A percentile compares a stretch with the other conserved stretches of the same genome.
Evolutionary conservation across 2,888 invertebrate genomes (phyloP).

Genomic region (Caenorhabditis panamensis): DNA sequence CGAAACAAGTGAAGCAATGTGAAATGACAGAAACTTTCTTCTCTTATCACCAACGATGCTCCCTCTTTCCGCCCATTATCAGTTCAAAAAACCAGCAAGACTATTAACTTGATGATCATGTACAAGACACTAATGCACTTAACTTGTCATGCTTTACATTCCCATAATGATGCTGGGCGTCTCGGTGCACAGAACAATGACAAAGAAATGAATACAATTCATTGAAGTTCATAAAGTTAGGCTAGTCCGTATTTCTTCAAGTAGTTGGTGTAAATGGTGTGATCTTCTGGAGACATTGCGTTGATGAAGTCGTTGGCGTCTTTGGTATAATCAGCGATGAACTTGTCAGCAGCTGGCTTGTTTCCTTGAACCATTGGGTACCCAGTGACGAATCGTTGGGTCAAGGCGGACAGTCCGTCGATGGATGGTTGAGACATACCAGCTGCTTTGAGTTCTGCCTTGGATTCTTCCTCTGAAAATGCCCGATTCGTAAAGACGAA

Average conservation of each 20-base stretch:
- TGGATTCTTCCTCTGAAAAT: background rate
- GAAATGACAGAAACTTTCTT: too few relatives aligned
- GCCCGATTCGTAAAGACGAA: background rate
- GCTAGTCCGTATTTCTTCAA: conserved; percentile 34
- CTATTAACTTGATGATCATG: too few relatives aligned
- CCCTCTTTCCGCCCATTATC: too few relatives aligned
- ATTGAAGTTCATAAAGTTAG: background rate
- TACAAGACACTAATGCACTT: too few relatives aligned
- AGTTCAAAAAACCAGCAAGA: too few relatives aligned
- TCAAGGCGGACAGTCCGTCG: background rate
- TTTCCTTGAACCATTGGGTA: background rate
- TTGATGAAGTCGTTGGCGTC: conserved; percentile 31
- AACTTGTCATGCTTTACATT: too few relatives aligned
- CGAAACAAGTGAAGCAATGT: too few relatives aligned
- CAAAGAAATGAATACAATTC: too few relatives aligned
- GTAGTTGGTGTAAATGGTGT: conserved; percentile 6
- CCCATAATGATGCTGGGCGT: too few relatives aligned
- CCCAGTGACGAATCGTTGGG: background rate
- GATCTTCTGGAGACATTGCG: conserved; percentile 22
- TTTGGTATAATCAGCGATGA: conserved; percentile 8
- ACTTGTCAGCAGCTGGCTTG: conserved; percentile 13
- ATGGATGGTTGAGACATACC: background rate
- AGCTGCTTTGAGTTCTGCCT: background rate
- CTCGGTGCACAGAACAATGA: too few relatives aligned
- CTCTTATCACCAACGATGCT: too few relatives aligned